phyloP scores from a whole-genome alignment of 2,797 vertebrate genomes.

The Morelia viridis region DNA sequence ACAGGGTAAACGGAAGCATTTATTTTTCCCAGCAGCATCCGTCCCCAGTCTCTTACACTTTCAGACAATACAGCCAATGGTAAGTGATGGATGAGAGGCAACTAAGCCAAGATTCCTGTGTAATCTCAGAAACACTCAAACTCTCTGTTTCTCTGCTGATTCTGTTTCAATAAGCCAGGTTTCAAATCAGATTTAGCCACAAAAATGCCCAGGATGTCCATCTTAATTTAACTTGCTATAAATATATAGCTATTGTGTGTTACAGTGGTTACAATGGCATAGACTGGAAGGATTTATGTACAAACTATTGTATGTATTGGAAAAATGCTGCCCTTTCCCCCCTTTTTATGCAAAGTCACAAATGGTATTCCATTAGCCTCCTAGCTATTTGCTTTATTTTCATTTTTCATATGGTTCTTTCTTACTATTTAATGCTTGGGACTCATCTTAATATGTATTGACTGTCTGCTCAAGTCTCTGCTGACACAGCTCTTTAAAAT shows the following conservation, averaged over 20 bases:
- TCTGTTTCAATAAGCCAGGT: not conserved
- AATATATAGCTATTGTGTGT: not conserved
- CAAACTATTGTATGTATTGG: slow-evolving; percentile 13
- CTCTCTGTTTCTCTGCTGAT: not conserved
- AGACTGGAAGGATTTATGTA: slow-evolving; percentile 9
- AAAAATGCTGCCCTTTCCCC: slow-evolving; percentile 15
- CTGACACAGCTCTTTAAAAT: slow-evolving; percentile 83
- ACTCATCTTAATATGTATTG: slow-evolving; percentile 85
- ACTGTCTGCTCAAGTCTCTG: slow-evolving; percentile 82
- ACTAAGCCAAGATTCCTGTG: not conserved
- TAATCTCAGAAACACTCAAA: not conserved
- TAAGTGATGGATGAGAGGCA: not conserved
- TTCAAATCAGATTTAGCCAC: slow-evolving; percentile 7
- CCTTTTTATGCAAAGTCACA: slow-evolving; percentile 29
- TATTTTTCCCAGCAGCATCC: not conserved
- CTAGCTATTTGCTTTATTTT: slow-evolving; percentile 56
- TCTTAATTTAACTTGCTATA: not conserved
- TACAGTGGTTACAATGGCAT: not conserved
- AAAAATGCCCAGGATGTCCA: not conserved
- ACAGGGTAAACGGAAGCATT: too few relatives aligned
- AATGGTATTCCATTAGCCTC: slow-evolving; percentile 34
- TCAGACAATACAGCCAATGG: not conserved
- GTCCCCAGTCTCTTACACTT: not conserved
- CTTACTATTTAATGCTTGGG: slow-evolving; percentile 77
- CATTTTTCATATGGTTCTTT: slow-evolving; percentile 53